Conservation (phyloP, 2,888 invertebrate species). For the Bombyx huttoni region DNA sequence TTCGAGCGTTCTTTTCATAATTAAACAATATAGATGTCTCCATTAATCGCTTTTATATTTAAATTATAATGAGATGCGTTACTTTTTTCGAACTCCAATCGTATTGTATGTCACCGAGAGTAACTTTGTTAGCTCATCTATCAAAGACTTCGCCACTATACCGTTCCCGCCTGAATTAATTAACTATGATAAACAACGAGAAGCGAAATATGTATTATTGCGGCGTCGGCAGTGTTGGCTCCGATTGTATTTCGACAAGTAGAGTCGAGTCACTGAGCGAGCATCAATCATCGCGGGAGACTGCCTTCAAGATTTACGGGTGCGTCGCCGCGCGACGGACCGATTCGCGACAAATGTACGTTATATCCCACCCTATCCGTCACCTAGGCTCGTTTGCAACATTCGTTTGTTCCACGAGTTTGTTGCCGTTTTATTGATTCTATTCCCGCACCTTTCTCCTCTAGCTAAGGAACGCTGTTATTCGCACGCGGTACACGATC, state of each 20-base stretch:
- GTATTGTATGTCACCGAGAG: not conserved
- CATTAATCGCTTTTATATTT: not conserved
- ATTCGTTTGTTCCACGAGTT: conserved; percentile 22
- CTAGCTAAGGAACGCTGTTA: conserved; percentile 37
- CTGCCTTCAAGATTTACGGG: conserved; percentile 29
- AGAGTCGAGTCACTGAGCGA: conserved; percentile 26
- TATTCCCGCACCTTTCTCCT: conserved; percentile 29
- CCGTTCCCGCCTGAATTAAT: conserved; percentile 29
- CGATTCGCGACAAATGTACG: conserved; percentile 32
- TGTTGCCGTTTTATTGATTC: conserved; percentile 32
- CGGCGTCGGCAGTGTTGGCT: conserved; percentile 9
- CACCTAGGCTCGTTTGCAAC: conserved; percentile 31
- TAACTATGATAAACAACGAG: conserved; percentile 18
- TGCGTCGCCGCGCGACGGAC: conserved; percentile 17
- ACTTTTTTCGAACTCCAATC: no score
- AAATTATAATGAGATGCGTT: not conserved
- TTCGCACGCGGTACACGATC: conserved; percentile 33
- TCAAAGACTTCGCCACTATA: conserved; percentile 30
- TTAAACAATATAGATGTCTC: not conserved
- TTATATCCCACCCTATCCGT: conserved; percentile 23
- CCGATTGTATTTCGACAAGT: conserved; percentile 22
- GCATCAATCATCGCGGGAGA: conserved; percentile 42
- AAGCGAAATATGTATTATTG: conserved; percentile 15
- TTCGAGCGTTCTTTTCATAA: not conserved
- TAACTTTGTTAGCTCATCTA: conserved; percentile 18